phyloP scores from a whole-genome alignment of 2,888 invertebrate species.

The Ectropis crepuscularia region DNA sequence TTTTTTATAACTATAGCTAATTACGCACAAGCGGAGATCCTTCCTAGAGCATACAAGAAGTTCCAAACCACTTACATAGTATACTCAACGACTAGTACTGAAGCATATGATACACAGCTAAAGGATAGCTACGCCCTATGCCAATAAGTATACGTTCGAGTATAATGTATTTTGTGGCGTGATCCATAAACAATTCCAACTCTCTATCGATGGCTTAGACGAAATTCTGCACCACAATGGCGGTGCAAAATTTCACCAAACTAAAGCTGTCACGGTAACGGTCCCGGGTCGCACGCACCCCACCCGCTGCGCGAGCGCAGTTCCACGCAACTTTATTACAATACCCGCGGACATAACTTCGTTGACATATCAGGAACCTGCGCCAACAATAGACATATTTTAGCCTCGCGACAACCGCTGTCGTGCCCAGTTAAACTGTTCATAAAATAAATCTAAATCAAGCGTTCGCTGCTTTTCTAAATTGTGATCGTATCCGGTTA shows the following conservation, averaged over 20 bases:
- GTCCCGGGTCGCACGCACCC: conserved; percentile 17
- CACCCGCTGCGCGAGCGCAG: conserved; percentile 59
- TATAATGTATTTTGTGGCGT: too few species aligned
- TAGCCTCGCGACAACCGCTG: conserved; percentile 60
- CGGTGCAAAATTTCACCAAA: conserved; percentile 15
- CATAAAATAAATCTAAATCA: conserved; percentile 58
- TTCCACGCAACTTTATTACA: conserved; percentile 56
- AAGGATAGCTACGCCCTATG: too few species aligned
- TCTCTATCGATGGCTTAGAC: background rate
- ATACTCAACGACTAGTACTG: too few species aligned
- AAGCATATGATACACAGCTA: too few species aligned
- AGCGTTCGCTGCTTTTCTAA: conserved; percentile 2
- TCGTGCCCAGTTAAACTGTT: conserved; percentile 62
- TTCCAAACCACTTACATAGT: too few species aligned
- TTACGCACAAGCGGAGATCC: too few species aligned
- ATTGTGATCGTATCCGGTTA: background rate
- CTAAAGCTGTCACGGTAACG: conserved; percentile 10
- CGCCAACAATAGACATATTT: conserved; percentile 62
- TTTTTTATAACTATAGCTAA: too few species aligned
- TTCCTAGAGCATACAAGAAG: too few species aligned
- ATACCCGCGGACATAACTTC: conserved; percentile 46
- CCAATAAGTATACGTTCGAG: too few species aligned
- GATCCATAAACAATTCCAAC: background rate
- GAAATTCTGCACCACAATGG: conserved; percentile 2
- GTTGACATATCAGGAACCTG: conserved; percentile 59